A percentile compares a stretch with the other conserved stretches of the same genome.
These are phyloP conservation scores for Fragum fragum DNA, from an alignment of 2,888 invertebrate species.

Conservation along the genomic window DNA sequence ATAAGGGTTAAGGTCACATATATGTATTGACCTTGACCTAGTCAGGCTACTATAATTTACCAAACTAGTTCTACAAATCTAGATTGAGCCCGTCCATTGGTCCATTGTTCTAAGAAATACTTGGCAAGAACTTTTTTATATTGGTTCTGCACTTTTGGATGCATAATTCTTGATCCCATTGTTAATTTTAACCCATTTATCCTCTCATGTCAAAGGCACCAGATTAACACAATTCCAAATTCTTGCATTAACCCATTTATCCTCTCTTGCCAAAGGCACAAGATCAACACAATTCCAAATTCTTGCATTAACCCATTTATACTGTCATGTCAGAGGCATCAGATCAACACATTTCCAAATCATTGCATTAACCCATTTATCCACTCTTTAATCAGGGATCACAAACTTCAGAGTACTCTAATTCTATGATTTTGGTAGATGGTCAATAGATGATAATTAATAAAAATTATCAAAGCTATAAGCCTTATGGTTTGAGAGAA, in stretches of 20 bases:
- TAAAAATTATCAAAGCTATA: no score
- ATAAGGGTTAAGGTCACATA: no score
- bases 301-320: not conserved
- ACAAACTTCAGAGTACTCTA: no score
- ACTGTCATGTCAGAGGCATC: not conserved
- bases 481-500: no score
- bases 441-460: no score
- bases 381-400: not conserved
- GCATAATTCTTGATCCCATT: conserved; percentile 27
- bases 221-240: no score
- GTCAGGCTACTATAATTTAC: not conserved
- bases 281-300: no score
- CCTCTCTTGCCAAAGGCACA: not conserved
- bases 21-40: not conserved
- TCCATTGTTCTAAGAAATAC: conserved; percentile 25
- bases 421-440: no score
- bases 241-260: not conserved
- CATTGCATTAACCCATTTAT: not conserved
- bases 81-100: conserved; percentile 32
- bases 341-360: no score
- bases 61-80: conserved; percentile 25
- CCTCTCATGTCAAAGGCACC: not conserved
- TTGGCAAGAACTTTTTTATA: conserved; percentile 17
- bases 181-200: not conserved
- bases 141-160: conserved; percentile 29